These are phyloP conservation scores for Anabacerthia variegaticeps DNA, from an alignment of 2,797 vertebrate genomes.

Conservation along the genomic window DNA sequence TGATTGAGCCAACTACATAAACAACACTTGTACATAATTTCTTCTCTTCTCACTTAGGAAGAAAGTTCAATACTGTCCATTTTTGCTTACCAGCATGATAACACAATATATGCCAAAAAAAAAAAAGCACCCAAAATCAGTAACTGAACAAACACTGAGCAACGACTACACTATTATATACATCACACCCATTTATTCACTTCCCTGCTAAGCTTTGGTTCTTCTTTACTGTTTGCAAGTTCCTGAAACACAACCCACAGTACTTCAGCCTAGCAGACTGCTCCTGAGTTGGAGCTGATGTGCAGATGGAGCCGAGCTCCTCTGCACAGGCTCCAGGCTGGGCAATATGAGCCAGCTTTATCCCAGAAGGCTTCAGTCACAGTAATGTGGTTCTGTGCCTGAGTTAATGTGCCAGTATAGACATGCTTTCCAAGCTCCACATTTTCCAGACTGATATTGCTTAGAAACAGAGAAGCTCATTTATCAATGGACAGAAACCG, in stretches of 20 bases:
- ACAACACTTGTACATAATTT: neutral
- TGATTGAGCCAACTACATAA: neutral
- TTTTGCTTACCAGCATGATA: neutral
- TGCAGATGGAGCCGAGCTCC: neutral
- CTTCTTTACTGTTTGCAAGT: neutral
- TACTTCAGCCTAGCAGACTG: neutral
- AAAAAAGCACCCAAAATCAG: neutral
- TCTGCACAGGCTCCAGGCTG: slow-evolving; percentile 11
- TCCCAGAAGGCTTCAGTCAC: slow-evolving; percentile 6
- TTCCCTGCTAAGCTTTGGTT: neutral
- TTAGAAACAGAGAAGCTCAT: slow-evolving; percentile 9
- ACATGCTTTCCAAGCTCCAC: neutral
- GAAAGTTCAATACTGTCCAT: neutral
- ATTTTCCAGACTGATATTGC: neutral
- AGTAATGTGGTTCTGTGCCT: neutral
- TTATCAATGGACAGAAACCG: slow-evolving; percentile 34
- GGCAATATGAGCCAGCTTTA: neutral
- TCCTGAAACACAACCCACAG: neutral
- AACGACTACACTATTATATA: neutral
- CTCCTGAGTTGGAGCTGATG: neutral
- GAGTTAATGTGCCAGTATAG: slow-evolving; percentile 40
- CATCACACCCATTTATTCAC: neutral
- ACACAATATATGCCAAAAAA: neutral
- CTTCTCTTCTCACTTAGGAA: neutral
- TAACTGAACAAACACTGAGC: neutral